Evolutionary conservation across 1,140 invertebrate genomes (phyloP), one percentile per base, ranked within the genome.

Genomic region (Papilio polyxenes): DNA sequence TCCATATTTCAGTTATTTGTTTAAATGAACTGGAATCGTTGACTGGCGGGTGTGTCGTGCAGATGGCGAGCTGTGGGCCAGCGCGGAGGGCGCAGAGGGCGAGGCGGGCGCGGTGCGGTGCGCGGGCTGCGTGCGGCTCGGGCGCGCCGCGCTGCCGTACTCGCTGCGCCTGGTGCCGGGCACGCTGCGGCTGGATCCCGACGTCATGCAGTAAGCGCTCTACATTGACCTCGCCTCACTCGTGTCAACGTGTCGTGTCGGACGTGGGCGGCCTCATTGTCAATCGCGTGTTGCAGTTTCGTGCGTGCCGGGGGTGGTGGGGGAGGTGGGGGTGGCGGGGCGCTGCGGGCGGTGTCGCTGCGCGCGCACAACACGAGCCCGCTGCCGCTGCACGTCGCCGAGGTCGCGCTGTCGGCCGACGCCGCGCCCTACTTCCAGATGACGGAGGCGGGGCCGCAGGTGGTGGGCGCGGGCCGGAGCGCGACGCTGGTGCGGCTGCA

Each of bases 1-100:
- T 31, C 0, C 23, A 31, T 31, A 31, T 31, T 31, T 31, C 23
- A 31, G 23, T 31, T 31, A 31, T 31, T 31, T 31, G 23, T 31
- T 0, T 31, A 31, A 31, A 31, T 31, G 23, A 31, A 31, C 23
- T 31, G 23, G 2, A 31, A 31, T 31, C 23, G 0, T 31, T 31
- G 0, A 31, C 23, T 31, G 23, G 23, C 23, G 23, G 23, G 72
- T 9, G 49, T 48, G 17, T 17, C 80, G 56, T 81, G 31, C 85
- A 91, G 91, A 89, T 75, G 86, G 75, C 15, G 84, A 87, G 82
- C 82, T 91, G 83, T 91, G 89, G 88, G 88, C 87, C 82, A 78
- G 79, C 65, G 82, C 80, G 53, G 78, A 8, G 77, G 72, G 82
- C 77, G 87, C n/a, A 65, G 81, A 48, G 83, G 56, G 10, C 82